phyloP scores from a whole-genome alignment of 1,140 invertebrate species.

The Berghia stephanieae region DNA sequence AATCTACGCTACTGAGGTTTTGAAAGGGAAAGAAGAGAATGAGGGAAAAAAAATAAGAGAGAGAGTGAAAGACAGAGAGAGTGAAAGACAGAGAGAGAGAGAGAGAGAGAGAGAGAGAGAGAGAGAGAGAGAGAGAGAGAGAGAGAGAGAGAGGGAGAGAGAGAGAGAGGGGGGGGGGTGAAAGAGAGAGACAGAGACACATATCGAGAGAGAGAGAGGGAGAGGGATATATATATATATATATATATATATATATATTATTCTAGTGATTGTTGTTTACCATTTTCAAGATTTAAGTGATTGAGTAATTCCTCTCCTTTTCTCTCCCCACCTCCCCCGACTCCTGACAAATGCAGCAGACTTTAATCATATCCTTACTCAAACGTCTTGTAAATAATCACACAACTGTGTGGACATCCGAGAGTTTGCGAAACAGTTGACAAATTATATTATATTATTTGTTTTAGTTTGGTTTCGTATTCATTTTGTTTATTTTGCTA shows the following conservation, averaged over 20 bases:
- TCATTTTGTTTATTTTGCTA: too few species aligned
- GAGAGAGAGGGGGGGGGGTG: not conserved
- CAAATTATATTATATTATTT: too few species aligned
- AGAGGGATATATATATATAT: constrained; percentile 5
- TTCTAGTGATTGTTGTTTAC: too few species aligned
- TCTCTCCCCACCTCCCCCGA: not conserved
- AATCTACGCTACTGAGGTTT: too few species aligned
- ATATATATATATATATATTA: constrained; percentile 1
- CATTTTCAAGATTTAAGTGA: not conserved
- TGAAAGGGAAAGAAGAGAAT: constrained; percentile 10
- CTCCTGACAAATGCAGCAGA: not conserved
- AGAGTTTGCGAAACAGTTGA: too few species aligned
- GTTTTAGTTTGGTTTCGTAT: too few species aligned
- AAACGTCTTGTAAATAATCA: not conserved
- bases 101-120: constrained; percentile 21
- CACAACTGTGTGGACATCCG: too few species aligned
- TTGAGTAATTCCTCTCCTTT: not conserved
- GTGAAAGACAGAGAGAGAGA: not conserved
- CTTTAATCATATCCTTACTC: not conserved
- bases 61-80: not conserved
- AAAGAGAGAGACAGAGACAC: not conserved
- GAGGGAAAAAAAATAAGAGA: not conserved
- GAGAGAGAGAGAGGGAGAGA: not conserved
- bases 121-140: constrained; percentile 30
- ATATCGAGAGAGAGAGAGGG: not conserved